Evolutionary conservation across 2,888 invertebrate species (phyloP).

Genomic region (Seira sanloemensis): DNA sequence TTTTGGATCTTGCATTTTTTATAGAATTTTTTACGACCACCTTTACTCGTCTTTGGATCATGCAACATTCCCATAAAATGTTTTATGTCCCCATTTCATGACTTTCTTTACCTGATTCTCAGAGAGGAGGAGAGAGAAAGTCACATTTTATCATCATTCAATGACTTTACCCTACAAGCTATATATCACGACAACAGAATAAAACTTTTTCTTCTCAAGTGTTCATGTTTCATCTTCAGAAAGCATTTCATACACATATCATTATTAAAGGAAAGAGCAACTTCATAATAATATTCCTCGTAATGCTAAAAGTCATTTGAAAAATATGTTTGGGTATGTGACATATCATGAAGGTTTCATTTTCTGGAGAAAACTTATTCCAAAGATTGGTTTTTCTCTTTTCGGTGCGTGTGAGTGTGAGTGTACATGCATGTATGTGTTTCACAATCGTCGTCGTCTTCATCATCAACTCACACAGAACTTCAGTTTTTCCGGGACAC

Average conservation of each 20-base stretch:
- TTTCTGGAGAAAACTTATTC: conserved; percentile 12
- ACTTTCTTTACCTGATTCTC: not conserved
- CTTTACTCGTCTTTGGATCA: not conserved
- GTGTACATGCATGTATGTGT: not conserved
- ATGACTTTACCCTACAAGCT: conserved; percentile 44
- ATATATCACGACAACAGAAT: conserved; percentile 47
- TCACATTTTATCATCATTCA: conserved; percentile 29
- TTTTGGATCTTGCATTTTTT: not conserved
- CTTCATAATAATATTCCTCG: not conserved
- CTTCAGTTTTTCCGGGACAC: not conserved
- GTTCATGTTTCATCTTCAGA: not conserved
- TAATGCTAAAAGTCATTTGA: conserved; percentile 30
- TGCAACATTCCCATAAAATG: not conserved
- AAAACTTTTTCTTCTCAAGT: conserved; percentile 18
- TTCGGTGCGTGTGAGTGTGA: not conserved
- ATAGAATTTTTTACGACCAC: not conserved
- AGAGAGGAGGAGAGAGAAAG: not conserved
- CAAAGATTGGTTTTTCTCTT: not conserved
- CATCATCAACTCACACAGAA: not conserved
- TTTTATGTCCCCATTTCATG: not conserved
- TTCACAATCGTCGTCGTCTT: not conserved
- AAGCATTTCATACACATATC: conserved; percentile 25
- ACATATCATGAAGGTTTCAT: conserved; percentile 62
- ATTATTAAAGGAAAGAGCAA: conserved; percentile 21
- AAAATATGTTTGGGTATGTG: conserved; percentile 44